These are phyloP conservation scores for Neocloeon triangulifer DNA, from an alignment of 1,140 invertebrate genomes.

Conservation along the genomic window DNA sequence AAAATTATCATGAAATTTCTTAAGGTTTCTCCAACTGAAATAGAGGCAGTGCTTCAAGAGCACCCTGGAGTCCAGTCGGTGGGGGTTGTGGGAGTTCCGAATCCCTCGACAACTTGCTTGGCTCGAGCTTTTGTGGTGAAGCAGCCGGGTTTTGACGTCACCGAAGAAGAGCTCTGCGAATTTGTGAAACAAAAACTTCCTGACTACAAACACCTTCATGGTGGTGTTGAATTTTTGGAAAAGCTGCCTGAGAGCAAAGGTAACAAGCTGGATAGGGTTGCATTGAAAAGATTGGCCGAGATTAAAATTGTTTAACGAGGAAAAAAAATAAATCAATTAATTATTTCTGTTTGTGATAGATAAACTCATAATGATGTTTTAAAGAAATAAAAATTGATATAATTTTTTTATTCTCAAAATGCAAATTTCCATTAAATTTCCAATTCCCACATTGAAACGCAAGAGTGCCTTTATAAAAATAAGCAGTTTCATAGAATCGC, in stretches of 20 bases:
- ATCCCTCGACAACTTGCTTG: conserved; percentile 10
- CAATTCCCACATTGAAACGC: no score
- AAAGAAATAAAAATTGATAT: no score
- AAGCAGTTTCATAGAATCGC: no score
- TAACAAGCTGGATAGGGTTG: background rate
- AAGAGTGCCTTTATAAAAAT: no score
- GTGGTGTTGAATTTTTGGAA: background rate
- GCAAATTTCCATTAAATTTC: no score
- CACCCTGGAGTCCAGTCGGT: background rate
- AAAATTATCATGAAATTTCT: background rate
- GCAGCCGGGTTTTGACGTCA: conserved; percentile 1
- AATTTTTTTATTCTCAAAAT: no score
- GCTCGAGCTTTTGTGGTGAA: conserved; percentile 11
- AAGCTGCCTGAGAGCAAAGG: background rate
- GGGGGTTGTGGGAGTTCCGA: background rate
- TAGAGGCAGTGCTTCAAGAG: background rate
- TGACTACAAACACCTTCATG: conserved; percentile 1
- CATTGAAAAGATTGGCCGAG: background rate
- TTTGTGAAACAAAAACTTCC: no score
- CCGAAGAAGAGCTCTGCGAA: conserved; percentile 6
- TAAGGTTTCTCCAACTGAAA: background rate
- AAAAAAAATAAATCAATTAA: no score
- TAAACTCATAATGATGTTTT: no score
- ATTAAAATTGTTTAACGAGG: no score
- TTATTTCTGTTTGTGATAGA: no score